These are phyloP conservation scores for Sterna hirundo DNA, from an alignment of 2,113 vertebrate species.

Conservation along the genomic window DNA sequence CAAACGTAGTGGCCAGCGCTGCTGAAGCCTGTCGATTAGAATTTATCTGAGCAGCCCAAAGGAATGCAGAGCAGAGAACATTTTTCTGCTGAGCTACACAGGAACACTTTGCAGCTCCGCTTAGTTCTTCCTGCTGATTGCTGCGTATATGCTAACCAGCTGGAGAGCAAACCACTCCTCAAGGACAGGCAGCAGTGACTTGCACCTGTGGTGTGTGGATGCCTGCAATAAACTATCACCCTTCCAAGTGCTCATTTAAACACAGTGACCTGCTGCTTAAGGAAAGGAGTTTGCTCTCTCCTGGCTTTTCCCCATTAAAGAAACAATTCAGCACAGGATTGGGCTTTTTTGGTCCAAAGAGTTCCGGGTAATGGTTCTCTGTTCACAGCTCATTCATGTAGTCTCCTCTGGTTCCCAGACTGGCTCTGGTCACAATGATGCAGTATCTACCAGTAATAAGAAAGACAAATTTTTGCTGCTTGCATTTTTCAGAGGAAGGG, in stretches of 20 bases:
- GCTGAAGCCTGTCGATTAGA: not conserved
- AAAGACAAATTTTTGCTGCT: not conserved
- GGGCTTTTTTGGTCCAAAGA: not conserved
- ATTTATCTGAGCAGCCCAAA: slow-evolving; percentile 10
- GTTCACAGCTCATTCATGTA: not conserved
- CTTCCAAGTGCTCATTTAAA: not conserved
- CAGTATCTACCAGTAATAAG: not conserved
- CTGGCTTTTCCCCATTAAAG: not conserved
- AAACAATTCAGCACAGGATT: not conserved
- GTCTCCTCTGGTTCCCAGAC: not conserved
- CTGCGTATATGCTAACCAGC: not conserved
- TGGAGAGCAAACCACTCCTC: not conserved
- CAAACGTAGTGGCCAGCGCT: not conserved
- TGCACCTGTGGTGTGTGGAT: not conserved
- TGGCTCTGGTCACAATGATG: not conserved
- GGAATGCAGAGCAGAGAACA: not conserved
- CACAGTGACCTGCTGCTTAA: not conserved
- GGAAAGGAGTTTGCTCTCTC: not conserved
- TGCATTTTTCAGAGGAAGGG: not conserved
- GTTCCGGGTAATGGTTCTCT: not conserved
- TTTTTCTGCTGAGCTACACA: slow-evolving; percentile 41
- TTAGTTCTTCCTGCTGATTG: slow-evolving; percentile 18
- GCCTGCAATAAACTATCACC: not conserved
- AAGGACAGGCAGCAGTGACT: not conserved
- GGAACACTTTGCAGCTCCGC: not conserved